Conservation (phyloP, 2,888 invertebrate genomes). For the Timema cristinae region DNA sequence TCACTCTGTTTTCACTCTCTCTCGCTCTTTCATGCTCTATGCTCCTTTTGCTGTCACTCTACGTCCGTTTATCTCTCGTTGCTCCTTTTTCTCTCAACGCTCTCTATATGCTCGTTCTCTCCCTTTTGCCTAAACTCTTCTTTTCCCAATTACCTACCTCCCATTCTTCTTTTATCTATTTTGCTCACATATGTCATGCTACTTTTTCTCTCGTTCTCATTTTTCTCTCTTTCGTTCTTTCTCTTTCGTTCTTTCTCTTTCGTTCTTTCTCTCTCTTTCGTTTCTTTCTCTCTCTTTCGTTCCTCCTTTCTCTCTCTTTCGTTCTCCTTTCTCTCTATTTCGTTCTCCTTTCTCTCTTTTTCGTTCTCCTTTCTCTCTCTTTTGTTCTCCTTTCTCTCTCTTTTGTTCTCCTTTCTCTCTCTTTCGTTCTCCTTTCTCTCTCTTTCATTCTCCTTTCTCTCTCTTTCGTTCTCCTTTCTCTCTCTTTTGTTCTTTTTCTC, state of each 20-base stretch:
- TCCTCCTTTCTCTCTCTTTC: neutral
- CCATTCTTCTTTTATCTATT: neutral
- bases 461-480: neutral
- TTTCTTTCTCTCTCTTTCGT: neutral
- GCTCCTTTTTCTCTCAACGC: neutral
- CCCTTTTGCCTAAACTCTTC: neutral
- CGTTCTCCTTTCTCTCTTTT: neutral
- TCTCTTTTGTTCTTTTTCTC: slow-evolving; percentile 9
- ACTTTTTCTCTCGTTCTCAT: neutral
- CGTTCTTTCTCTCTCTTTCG: neutral
- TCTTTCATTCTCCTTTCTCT: neutral
- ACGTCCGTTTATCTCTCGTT: neutral
- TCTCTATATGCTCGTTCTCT: neutral
- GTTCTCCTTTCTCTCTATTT: neutral
- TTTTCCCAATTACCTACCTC: neutral
- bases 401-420: neutral
- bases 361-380: slow-evolving; percentile 11
- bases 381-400: slow-evolving; percentile 13
- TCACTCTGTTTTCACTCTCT: neutral
- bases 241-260: neutral
- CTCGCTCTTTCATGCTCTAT: neutral
- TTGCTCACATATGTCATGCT: neutral
- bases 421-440: neutral
- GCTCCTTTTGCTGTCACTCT: neutral
- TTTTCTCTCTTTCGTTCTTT: neutral